phyloP scores from a whole-genome alignment of 2,113 vertebrate genomes.

The Pollachius pollachius region DNA sequence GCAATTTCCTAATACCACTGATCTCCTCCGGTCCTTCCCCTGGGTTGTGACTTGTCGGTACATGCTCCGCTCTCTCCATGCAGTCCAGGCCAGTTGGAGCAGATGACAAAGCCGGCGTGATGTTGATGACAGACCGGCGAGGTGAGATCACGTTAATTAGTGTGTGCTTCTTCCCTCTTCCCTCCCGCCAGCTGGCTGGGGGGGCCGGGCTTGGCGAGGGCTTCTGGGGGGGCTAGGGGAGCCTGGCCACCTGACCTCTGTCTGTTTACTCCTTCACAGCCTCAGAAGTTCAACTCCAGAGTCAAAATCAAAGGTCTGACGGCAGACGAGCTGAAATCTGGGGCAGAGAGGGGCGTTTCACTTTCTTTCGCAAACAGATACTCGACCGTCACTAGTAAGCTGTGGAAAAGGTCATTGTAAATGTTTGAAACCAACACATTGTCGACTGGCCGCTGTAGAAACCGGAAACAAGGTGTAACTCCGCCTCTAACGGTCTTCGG shows the following conservation, averaged over 20 bases:
- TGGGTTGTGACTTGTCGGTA: neutral
- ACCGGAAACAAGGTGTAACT: too few relatives aligned
- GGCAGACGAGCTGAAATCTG: neutral
- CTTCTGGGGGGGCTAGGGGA: neutral
- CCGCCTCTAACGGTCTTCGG: too few relatives aligned
- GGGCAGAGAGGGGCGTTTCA: neutral
- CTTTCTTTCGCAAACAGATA: neutral
- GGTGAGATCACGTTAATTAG: constrained; percentile 63
- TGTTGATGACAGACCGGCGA: constrained; percentile 34
- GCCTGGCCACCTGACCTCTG: neutral
- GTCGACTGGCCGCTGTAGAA: too few relatives aligned
- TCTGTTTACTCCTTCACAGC: neutral
- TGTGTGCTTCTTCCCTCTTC: constrained; percentile 26
- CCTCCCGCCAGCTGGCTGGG: constrained; percentile 48
- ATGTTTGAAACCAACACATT: too few relatives aligned
- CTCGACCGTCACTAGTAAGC: constrained; percentile 1
- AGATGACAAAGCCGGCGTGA: constrained; percentile 36
- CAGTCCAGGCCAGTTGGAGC: constrained; percentile 29
- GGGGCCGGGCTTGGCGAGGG: constrained; percentile 13
- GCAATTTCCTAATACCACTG: neutral
- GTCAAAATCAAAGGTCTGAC: too few relatives aligned
- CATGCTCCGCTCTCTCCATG: neutral
- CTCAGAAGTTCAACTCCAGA: too few relatives aligned
- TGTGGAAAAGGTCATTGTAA: too few relatives aligned
- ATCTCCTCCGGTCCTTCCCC: neutral